Evolutionary conservation across 2,113 vertebrate species (phyloP).

Genomic region (Pelvicachromis taeniatus): DNA sequence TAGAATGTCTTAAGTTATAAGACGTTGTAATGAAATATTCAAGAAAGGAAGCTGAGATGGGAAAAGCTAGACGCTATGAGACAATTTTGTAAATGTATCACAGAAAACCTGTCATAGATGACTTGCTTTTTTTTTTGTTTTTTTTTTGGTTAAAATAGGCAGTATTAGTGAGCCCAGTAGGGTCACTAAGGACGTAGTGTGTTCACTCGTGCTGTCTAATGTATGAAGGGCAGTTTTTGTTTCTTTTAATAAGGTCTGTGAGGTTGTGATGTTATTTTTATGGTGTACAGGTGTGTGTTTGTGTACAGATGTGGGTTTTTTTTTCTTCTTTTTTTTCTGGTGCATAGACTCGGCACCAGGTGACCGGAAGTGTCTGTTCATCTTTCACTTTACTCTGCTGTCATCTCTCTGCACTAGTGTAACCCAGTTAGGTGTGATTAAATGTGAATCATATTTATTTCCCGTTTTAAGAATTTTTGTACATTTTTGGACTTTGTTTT

Average conservation of each 20-base stretch:
- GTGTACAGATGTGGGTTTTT: not conserved
- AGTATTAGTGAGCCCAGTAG: constrained; percentile 24
- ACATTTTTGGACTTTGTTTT: constrained; percentile 67
- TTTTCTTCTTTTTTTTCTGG: not conserved
- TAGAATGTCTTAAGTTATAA: constrained; percentile 3
- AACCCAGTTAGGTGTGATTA: constrained; percentile 65
- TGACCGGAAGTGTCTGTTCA: constrained; percentile 22
- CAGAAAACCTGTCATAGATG: constrained; percentile 1
- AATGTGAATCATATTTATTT: constrained; percentile 84
- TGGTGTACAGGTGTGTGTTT: constrained; percentile 22
- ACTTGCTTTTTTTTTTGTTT: constrained; percentile 35
- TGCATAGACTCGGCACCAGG: constrained; percentile 21
- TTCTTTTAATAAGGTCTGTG: constrained; percentile 13
- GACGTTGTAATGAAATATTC: constrained; percentile 16
- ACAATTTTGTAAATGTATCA: constrained; percentile 18
- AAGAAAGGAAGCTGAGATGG: not conserved
- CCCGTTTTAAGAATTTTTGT: constrained; percentile 67
- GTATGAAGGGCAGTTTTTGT: constrained; percentile 30
- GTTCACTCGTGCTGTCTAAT: constrained; percentile 30
- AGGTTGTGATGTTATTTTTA: constrained; percentile 26
- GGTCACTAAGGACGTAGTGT: constrained; percentile 16
- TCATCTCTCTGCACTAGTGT: constrained; percentile 71
- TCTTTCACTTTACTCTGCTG: constrained; percentile 56
- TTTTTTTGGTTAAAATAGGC: constrained; percentile 23
- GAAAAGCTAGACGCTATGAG: constrained; percentile 19